Evolutionary conservation across 2,888 invertebrate genomes (phyloP).

Genomic region (Marronus borbonicus): DNA sequence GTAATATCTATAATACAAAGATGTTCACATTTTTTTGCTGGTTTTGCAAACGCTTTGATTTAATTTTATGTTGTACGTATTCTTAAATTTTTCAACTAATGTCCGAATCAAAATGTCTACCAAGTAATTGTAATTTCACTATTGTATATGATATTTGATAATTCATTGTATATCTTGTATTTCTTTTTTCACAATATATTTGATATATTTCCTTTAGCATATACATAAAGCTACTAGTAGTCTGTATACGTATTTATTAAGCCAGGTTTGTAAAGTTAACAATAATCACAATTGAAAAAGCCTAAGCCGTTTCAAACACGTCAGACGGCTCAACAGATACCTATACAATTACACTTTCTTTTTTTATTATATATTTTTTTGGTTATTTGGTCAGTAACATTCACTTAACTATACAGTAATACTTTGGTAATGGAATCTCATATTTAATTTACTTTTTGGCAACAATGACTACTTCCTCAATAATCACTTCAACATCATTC

Average conservation of each 20-base stretch:
- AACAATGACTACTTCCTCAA: constrained; percentile 63
- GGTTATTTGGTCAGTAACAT: constrained; percentile 61
- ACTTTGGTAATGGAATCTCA: constrained; percentile 65
- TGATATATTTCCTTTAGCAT: constrained; percentile 47
- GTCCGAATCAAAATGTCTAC: background rate
- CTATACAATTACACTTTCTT: constrained; percentile 24
- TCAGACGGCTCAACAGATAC: constrained; percentile 42
- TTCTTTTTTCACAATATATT: constrained; percentile 42
- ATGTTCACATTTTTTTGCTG: too few species aligned
- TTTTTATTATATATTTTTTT: constrained; percentile 37
- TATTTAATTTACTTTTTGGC: constrained; percentile 60
- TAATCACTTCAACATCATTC: constrained; percentile 53
- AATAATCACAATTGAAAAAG: constrained; percentile 34
- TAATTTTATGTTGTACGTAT: too few species aligned
- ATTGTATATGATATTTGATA: constrained; percentile 22
- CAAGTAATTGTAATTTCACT: background rate
- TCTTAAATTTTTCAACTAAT: too few species aligned
- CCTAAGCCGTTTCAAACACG: background rate
- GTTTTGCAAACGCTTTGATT: too few species aligned
- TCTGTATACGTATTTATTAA: constrained; percentile 34
- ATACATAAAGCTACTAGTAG: constrained; percentile 50
- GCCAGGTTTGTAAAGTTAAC: constrained; percentile 22
- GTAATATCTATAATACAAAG: too few species aligned
- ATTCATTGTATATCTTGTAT: constrained; percentile 43
- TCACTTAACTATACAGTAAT: constrained; percentile 61